phyloP scores from a whole-genome alignment of 2,797 vertebrate genomes.

The Molossus molossus region DNA sequence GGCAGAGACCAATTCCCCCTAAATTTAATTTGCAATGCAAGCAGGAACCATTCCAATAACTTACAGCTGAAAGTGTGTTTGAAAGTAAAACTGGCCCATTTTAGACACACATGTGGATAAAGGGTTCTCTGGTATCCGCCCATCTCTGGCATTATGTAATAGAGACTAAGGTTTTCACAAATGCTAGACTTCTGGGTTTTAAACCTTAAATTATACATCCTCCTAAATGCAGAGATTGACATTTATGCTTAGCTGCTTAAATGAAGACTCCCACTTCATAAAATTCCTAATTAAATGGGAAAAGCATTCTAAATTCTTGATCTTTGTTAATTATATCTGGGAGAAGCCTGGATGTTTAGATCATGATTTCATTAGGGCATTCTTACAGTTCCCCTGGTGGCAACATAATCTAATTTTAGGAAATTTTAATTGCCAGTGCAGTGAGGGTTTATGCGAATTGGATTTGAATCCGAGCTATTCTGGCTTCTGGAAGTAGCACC shows the following conservation, averaged over 20 bases:
- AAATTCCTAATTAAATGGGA: slow-evolving; percentile 82
- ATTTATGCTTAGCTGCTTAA: slow-evolving; percentile 71
- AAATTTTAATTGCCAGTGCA: slow-evolving; percentile 80
- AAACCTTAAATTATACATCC: slow-evolving; percentile 53
- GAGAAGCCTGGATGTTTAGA: slow-evolving; percentile 78
- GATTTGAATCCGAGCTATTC: slow-evolving; percentile 54
- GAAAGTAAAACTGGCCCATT: slow-evolving; percentile 39
- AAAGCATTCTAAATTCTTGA: slow-evolving; percentile 77
- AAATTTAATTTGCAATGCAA: slow-evolving; percentile 54
- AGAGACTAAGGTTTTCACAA: slow-evolving; percentile 35
- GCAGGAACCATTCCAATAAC: neutral
- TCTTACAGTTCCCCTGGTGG: slow-evolving; percentile 74
- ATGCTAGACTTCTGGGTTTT: slow-evolving; percentile 44
- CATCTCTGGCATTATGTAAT: neutral
- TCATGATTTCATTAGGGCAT: slow-evolving; percentile 79
- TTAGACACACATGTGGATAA: neutral
- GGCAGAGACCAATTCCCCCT: neutral
- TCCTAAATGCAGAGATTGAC: slow-evolving; percentile 44
- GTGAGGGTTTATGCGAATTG: slow-evolving; percentile 35
- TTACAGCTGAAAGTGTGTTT: slow-evolving; percentile 26
- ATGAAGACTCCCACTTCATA: slow-evolving; percentile 76
- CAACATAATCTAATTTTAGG: slow-evolving; percentile 82
- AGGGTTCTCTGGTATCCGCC: neutral
- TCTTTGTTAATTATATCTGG: slow-evolving; percentile 81
- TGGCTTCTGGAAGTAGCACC: slow-evolving; percentile 35